Evolutionary conservation across 2,113 vertebrate species (phyloP).

Genomic region (Hippoglossus stenolepis): DNA sequence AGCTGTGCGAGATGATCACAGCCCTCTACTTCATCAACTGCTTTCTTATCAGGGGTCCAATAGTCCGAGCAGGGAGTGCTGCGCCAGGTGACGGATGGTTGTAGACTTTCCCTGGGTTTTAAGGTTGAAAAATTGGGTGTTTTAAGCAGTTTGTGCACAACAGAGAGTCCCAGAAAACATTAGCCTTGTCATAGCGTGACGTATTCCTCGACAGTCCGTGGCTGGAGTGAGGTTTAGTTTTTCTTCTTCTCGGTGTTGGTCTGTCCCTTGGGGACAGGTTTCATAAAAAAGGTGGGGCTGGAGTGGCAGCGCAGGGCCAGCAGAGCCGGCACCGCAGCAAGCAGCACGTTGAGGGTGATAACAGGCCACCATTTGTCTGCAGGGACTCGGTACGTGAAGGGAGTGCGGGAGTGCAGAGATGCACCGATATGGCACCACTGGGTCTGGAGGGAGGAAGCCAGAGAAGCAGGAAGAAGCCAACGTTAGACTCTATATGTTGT

Average conservation of each 20-base stretch:
- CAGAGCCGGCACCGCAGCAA: conserved; percentile 79
- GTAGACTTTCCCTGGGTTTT: conserved; percentile 41
- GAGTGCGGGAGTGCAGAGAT: conserved; percentile 89
- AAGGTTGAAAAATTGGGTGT: conserved; percentile 17
- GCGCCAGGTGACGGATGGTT: conserved; percentile 27
- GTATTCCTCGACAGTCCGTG: conserved; percentile 13
- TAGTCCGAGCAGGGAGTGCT: conserved; percentile 72
- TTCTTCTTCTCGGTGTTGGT: conserved; percentile 81
- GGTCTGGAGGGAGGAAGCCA: conserved; percentile 75
- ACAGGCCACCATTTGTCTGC: conserved; percentile 84
- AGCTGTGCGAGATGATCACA: conserved; percentile 38
- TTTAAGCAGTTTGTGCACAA: conserved; percentile 45
- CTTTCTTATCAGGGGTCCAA: conserved; percentile 74
- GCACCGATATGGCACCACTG: conserved; percentile 93
- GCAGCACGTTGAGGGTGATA: conserved; percentile 84
- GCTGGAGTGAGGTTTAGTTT: conserved; percentile 72
- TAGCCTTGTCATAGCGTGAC: conserved; percentile 19
- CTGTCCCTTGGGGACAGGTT: conserved; percentile 23
- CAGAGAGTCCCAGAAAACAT: conserved; percentile 39
- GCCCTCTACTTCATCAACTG: conserved; percentile 53
- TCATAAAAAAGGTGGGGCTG: conserved; percentile 85
- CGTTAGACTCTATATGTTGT: background rate
- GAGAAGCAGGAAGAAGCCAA: conserved; percentile 7
- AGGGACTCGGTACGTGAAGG: conserved; percentile 93
- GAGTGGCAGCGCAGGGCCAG: conserved; percentile 86